Conservation (phyloP, 2,113 vertebrate genomes). For the Charadrius vociferus region DNA sequence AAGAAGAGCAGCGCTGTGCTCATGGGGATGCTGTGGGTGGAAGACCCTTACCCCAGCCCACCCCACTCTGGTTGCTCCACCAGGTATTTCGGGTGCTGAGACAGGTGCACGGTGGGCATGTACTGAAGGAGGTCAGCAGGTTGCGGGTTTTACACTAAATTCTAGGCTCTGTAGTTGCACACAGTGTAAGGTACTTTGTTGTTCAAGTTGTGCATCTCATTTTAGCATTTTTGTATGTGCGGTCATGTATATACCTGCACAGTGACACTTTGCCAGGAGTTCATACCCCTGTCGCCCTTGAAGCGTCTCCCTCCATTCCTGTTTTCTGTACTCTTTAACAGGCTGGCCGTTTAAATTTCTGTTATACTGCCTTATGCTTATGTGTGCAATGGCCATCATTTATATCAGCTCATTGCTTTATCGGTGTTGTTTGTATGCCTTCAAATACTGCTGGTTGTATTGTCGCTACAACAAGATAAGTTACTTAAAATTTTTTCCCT, state of each 20-base stretch:
- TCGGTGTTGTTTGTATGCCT: not conserved
- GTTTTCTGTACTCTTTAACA: not conserved
- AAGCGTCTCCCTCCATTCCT: not conserved
- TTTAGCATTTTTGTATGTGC: not conserved
- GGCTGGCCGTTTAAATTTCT: not conserved
- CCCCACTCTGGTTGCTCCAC: not conserved
- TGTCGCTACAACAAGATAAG: not conserved
- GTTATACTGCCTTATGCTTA: not conserved
- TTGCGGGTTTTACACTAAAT: not conserved
- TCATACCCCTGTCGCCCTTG: not conserved
- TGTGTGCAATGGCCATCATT: not conserved
- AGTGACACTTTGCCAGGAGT: not conserved
- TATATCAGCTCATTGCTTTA: not conserved
- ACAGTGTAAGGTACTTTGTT: not conserved
- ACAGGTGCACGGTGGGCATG: rapidly evolving
- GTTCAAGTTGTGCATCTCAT: not conserved
- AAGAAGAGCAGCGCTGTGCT: not conserved
- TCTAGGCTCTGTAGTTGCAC: rapidly evolving
- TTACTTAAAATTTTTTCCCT: not conserved
- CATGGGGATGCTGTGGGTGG: not conserved
- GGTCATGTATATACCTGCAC: not conserved
- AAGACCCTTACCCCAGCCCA: not conserved
- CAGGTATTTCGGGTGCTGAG: not conserved
- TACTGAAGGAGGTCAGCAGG: not conserved
- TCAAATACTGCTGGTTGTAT: not conserved